Conservation (phyloP, 2,797 vertebrate genomes). For the Taeniopygia guttata region DNA sequence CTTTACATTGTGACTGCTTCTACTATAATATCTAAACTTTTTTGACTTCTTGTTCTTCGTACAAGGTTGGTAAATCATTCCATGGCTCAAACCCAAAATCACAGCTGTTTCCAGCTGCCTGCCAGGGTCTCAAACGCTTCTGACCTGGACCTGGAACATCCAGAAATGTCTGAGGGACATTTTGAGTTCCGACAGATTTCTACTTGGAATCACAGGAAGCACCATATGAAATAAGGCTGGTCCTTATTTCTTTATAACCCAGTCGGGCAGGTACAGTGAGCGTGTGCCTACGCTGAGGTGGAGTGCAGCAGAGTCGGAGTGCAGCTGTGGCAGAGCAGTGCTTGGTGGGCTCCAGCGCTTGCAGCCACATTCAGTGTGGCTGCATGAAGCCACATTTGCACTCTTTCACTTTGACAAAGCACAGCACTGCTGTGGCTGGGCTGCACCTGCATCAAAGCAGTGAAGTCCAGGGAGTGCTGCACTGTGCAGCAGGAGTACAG, state of each 20-base stretch:
- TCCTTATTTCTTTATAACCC: neutral
- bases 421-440: neutral
- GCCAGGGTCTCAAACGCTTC: no score
- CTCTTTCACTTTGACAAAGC: neutral
- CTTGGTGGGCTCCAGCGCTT: neutral
- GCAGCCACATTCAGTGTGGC: accelerated
- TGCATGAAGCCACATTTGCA: neutral
- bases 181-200: no score
- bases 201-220: neutral
- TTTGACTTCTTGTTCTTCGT: no score
- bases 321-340: neutral
- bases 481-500: neutral
- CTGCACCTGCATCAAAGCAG: accelerated
- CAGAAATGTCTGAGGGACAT: no score
- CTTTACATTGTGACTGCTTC: no score
- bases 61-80: no score
- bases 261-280: neutral
- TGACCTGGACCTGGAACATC: no score
- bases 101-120: no score
- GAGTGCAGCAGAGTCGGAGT: neutral
- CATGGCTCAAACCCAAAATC: no score
- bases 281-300: accelerated
- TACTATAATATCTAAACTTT: no score
- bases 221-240: neutral
- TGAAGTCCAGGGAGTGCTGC: neutral